Evolutionary conservation across 2,888 invertebrate genomes (phyloP).

Genomic region (Andrena dorsata): DNA sequence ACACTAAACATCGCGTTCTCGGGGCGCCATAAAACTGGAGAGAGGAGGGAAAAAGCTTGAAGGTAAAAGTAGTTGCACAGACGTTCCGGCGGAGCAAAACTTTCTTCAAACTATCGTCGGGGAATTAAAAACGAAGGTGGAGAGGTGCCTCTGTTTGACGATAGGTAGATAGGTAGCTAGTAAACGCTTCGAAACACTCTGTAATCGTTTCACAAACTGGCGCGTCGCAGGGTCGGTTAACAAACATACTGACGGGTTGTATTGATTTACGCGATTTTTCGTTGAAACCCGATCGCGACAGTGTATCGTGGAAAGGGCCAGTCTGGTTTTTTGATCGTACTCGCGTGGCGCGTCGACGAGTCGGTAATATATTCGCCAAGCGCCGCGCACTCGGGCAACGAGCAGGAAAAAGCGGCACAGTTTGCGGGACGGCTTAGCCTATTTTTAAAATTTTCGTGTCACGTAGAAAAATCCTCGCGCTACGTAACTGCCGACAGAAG

Average conservation of each 20-base stretch:
- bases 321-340: not conserved
- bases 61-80: too few species aligned
- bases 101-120: not conserved
- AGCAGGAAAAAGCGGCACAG: not conserved
- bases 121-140: not conserved
- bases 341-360: not conserved
- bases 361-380: conserved; percentile 7
- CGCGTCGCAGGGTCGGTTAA: not conserved
- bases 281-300: not conserved
- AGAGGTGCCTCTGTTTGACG: too few species aligned
- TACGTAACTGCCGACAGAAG: not conserved
- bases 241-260: not conserved
- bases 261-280: not conserved
- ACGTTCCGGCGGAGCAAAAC: too few species aligned
- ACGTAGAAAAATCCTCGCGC: not conserved
- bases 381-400: not conserved
- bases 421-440: conserved; percentile 3
- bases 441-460: conserved; percentile 18
- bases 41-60: too few species aligned
- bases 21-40: too few species aligned
- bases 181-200: not conserved
- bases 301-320: not conserved
- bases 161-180: not conserved
- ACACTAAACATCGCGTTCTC: too few species aligned
- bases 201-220: not conserved